phyloP scores from a whole-genome alignment of 2,888 invertebrate genomes.

The Heliconius cydno region DNA sequence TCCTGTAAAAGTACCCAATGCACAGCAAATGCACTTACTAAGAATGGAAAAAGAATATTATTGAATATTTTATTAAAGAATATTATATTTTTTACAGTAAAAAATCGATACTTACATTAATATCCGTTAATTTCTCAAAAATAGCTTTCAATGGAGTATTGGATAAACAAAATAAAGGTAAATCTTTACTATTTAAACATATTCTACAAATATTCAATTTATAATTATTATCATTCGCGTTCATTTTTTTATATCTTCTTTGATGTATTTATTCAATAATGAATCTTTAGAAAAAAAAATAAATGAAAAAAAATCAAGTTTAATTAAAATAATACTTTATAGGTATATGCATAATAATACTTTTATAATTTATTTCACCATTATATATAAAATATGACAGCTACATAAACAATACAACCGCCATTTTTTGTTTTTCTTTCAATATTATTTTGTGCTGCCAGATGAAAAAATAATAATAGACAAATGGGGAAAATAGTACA shows the following conservation, averaged over 20 bases:
- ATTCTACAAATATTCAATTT: constrained; percentile 54
- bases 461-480: background rate
- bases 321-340: background rate
- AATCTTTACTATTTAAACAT: constrained; percentile 55
- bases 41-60: background rate
- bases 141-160: constrained; percentile 57
- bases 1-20: too few relatives aligned
- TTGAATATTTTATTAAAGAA: background rate
- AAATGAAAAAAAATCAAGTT: background rate
- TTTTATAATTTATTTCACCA: background rate
- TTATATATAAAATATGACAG: background rate
- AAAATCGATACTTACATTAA: constrained; percentile 53
- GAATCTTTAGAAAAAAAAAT: background rate
- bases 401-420: background rate
- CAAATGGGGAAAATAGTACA: too few relatives aligned
- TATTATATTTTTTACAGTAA: background rate
- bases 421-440: background rate
- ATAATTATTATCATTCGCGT: background rate
- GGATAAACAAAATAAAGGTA: constrained; percentile 51
- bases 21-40: background rate
- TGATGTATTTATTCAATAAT: background rate
- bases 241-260: background rate
- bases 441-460: background rate
- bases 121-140: constrained; percentile 60
- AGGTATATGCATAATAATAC: background rate